phyloP scores from a whole-genome alignment of 2,888 invertebrate species.

The Saturnia pavonia region DNA sequence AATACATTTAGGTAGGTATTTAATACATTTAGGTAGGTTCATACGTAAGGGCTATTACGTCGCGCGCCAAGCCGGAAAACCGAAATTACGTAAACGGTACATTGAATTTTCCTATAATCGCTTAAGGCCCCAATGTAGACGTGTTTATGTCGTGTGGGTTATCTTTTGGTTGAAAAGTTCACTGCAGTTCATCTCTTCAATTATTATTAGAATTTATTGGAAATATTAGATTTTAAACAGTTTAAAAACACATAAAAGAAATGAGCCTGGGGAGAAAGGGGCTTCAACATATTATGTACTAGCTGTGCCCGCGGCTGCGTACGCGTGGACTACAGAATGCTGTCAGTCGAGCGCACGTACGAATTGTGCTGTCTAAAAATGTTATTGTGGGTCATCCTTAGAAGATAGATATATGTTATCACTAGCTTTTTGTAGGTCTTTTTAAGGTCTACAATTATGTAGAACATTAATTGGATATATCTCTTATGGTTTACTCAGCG shows the following conservation, averaged over 20 bases:
- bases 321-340: no score
- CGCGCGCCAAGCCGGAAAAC: constrained; percentile 73
- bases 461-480: no score
- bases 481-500: no score
- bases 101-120: constrained; percentile 74
- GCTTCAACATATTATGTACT: background rate
- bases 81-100: constrained; percentile 75
- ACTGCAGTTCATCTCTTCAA: background rate
- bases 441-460: no score
- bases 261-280: background rate
- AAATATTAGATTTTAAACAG: background rate
- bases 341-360: no score
- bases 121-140: constrained; percentile 38
- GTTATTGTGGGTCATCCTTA: no score
- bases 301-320: no score
- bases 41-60: constrained; percentile 56
- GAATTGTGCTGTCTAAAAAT: no score
- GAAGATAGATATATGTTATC: no score
- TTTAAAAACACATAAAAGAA: background rate
- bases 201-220: background rate
- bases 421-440: no score
- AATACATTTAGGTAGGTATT: constrained; percentile 21
- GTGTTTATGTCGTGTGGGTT: constrained; percentile 33
- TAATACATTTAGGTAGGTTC: constrained; percentile 22
- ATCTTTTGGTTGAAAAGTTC: constrained; percentile 20